Evolutionary conservation across 1,140 invertebrate species (phyloP).

Genomic region (Caerostris extrusa): DNA sequence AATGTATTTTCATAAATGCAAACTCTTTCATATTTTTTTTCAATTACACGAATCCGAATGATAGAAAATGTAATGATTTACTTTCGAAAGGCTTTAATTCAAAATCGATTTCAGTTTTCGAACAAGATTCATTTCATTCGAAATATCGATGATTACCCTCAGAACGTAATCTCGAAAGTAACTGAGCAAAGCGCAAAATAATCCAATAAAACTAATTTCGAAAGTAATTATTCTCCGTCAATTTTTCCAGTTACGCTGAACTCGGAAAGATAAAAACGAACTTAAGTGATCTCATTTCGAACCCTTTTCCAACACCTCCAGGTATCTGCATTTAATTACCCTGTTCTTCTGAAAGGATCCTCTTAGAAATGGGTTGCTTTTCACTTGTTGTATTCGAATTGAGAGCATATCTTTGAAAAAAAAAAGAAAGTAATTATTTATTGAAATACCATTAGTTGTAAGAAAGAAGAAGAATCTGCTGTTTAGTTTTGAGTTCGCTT

Average conservation of each 20-base stretch:
- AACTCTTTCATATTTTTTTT: too few relatives aligned
- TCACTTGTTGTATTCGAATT: background rate
- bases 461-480: background rate
- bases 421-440: conserved; percentile 12
- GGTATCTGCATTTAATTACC: conserved; percentile 11
- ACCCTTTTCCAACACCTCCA: background rate
- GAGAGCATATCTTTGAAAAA: background rate
- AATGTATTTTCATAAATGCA: too few relatives aligned
- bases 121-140: background rate
- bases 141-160: background rate
- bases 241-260: background rate
- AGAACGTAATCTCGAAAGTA: background rate
- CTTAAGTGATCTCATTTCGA: background rate
- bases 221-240: conserved; percentile 60
- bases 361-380: background rate
- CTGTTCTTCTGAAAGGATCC: background rate
- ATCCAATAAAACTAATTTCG: conserved; percentile 28
- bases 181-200: background rate
- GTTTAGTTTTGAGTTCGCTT: background rate
- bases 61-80: too few relatives aligned
- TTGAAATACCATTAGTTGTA: background rate
- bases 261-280: background rate
- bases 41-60: too few relatives aligned
- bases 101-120: background rate
- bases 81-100: too few relatives aligned